Base-by-base conservation (phyloP, 2,113 vertebrate genomes). In the Crotalus tigris region DNA sequence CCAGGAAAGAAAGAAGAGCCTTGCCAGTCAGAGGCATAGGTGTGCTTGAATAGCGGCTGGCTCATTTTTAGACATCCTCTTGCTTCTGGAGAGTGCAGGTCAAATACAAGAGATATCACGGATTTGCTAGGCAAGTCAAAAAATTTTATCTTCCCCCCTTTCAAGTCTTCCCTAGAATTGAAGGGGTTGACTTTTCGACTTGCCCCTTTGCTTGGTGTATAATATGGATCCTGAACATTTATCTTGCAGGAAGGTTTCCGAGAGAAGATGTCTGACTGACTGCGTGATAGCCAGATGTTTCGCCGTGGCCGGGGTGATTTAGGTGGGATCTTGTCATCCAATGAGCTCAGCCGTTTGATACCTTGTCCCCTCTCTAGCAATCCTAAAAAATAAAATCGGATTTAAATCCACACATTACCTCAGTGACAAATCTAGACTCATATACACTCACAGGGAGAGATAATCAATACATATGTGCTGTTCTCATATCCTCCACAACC, bases 81-180 rank as follows among this genome's bases (percentile, higher is more conserved):
- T 5, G 98, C 97, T 44, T 98, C 98, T 23, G 98, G 98, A 7
- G 99, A 99, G 95, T 98, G 98, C 85, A 99, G 96, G 96, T 99
- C 99, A 91, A 99, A 99, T 96, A 99, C 98, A 0, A 99, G 97
- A 51, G 99, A 99, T 96, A 99, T 99, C 92, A 99, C 99, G 0
- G 99, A 99, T 96, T 99, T 99, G 98, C 99, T 99, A 94, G 99
- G 99, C 94, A 99, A 97, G 95, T 99, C 99, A 93, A 97, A 99
- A 94, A 99, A 99, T 96, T 99, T 99, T 91, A 99, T 98, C 96
- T 99, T 99, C 46, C 99, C 99, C 0, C 99, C 99, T 12, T 98
- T 99, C 92, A 99, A 98, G 96, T 99, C 99, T 96, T 99, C 98
- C 2, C 99, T 98, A 92, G 99, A 98, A 44, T 95, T 99, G 96